A percentile compares a stretch with the other conserved stretches of the same genome.
phyloP scores from a whole-genome alignment of 2,113 vertebrate species.

The Grammomys surdaster region DNA sequence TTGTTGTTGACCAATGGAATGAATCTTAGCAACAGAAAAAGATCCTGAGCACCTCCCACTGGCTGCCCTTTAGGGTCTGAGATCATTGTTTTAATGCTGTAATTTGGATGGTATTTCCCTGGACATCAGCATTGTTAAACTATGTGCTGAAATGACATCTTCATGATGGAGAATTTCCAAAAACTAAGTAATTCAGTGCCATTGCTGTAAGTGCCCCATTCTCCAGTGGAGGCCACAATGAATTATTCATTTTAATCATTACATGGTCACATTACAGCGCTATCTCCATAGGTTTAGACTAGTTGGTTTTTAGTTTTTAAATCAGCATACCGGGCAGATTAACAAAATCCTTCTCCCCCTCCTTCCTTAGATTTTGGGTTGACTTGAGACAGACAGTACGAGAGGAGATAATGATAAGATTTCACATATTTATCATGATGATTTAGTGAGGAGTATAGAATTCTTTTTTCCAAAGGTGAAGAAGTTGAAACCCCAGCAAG shows the following conservation, averaged over 20 bases:
- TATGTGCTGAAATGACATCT: neutral
- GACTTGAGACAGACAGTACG: neutral
- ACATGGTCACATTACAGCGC: neutral
- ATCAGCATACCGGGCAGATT: neutral
- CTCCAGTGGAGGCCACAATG: neutral
- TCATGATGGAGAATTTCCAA: neutral
- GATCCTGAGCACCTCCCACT: neutral
- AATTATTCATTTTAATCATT: neutral
- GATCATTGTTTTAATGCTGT: neutral
- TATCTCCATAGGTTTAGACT: constrained; percentile 10
- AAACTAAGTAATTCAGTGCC: neutral
- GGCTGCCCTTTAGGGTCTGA: no score
- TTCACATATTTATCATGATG: neutral
- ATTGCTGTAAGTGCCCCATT: neutral
- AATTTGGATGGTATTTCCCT: neutral
- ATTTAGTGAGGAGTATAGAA: neutral
- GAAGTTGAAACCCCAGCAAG: constrained; percentile 46
- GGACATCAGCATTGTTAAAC: neutral
- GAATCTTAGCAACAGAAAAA: neutral
- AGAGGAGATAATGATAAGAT: neutral
- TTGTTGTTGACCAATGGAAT: neutral
- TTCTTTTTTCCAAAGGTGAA: neutral
- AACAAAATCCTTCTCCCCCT: neutral
- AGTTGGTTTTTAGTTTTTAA: constrained; percentile 46
- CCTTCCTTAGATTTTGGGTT: neutral